Conservation (phyloP, 2,797 vertebrate species). For the Clarias fuscus region DNA sequence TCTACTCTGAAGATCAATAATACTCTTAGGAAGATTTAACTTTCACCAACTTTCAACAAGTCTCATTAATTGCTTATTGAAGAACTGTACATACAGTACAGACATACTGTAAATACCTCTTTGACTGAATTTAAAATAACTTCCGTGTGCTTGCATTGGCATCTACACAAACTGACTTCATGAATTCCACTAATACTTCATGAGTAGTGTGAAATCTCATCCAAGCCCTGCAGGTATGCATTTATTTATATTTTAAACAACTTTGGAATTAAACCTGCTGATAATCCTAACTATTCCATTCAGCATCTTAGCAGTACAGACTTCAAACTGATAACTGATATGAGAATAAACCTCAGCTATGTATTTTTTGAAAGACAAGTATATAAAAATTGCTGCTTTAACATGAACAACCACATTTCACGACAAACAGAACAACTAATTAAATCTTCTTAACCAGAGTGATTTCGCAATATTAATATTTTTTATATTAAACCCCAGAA, state of each 20-base stretch:
- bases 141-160: not conserved
- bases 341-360: not conserved
- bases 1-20: not conserved
- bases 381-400: not conserved
- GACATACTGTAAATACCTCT: not conserved
- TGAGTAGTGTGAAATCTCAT: not conserved
- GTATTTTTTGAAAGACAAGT: not conserved
- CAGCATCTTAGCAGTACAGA: not conserved
- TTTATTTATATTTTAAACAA: not conserved
- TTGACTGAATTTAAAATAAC: not conserved
- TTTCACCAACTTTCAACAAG: not conserved
- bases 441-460: not conserved
- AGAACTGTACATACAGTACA: not conserved
- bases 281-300: not conserved
- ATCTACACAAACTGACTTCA: not conserved
- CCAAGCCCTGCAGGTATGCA: not conserved
- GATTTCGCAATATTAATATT: not conserved
- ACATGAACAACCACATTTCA: not conserved
- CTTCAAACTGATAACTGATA: not conserved
- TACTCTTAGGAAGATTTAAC: not conserved
- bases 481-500: not conserved
- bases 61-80: not conserved
- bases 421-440: not conserved
- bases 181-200: not conserved
- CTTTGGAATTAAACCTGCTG: not conserved